Evolutionary conservation across 2,113 vertebrate genomes (phyloP), one percentile per base, ranked within the genome.

Genomic region (Ovis canadensis): DNA sequence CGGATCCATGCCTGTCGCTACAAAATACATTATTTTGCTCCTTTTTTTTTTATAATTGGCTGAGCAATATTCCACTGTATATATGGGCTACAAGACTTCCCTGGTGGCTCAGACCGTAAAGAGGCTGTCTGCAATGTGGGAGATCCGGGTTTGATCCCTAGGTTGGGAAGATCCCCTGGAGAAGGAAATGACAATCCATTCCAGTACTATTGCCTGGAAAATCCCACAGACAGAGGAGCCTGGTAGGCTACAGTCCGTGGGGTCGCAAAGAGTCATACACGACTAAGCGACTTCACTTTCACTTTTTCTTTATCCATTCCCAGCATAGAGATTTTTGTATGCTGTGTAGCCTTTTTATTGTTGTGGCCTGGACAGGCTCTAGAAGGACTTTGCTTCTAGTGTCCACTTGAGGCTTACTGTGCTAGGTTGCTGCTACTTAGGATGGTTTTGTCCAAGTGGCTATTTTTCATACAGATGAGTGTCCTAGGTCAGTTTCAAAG

Each of bases 221-320:
- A 25, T 57, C 23, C 55, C 23, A 25, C 3, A 0, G 55, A 57
- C 55, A 25, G 23, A 57, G 55, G 55, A 25, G 9, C 55, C 9
- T 57, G 23, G 55, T 57, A 57, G 23, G 9, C 23, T 57, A 57
- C 3, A 57, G 55, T 57, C 23, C 55, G 4, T 57, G 55, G 23
- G 23, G 55, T 57, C 1, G 0, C 55, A 57, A 25, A 57, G 55
- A 57, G 55, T 57, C 8, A 1, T 1, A 4, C 23, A 57, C 0
- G 1, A 57, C 23, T 57, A 25, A 57, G 0, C 9, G 9, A 4
- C 55, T 57, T 57, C 2, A 57, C 55, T 57, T 57, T 57, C 55
- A 57, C 23, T 55, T 80, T 45, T 80, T 50, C 27, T 80, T 31
- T 80, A 80, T 48, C 43, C 27, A 48, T 10, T 31, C 77, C 27